Conservation (phyloP, 2,113 vertebrate species). For the Empidonax alnorum region DNA sequence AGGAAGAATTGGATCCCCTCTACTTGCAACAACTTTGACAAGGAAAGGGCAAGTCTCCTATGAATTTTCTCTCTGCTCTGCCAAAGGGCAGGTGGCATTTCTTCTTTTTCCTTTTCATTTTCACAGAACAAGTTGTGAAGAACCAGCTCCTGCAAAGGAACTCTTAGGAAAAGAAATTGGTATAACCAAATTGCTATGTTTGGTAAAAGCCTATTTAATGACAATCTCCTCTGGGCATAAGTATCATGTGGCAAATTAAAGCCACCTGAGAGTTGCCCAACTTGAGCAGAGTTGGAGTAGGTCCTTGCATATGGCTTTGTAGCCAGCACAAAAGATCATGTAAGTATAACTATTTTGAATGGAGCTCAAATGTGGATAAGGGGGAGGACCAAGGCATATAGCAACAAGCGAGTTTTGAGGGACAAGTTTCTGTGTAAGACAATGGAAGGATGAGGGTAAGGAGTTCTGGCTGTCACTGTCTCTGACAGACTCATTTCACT, state of each 20-base stretch:
- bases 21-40: background rate
- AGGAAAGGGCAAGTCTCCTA: background rate
- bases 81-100: background rate
- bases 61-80: background rate
- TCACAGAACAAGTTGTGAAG: background rate
- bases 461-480: accelerated
- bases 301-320: background rate
- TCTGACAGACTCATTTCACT: background rate
- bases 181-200: background rate
- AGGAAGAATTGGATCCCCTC: background rate
- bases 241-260: background rate
- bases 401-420: background rate
- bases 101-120: background rate
- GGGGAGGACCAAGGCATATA: background rate
- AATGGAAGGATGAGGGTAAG: background rate
- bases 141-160: background rate
- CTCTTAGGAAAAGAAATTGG: background rate
- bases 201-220: background rate
- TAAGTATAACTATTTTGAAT: background rate
- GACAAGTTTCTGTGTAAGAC: background rate
- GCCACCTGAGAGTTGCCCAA: background rate
- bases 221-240: background rate
- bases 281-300: background rate
- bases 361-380: background rate
- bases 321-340: background rate